Evolutionary conservation across 2,888 invertebrate genomes (phyloP).

Genomic region (Chalcis sispes): DNA sequence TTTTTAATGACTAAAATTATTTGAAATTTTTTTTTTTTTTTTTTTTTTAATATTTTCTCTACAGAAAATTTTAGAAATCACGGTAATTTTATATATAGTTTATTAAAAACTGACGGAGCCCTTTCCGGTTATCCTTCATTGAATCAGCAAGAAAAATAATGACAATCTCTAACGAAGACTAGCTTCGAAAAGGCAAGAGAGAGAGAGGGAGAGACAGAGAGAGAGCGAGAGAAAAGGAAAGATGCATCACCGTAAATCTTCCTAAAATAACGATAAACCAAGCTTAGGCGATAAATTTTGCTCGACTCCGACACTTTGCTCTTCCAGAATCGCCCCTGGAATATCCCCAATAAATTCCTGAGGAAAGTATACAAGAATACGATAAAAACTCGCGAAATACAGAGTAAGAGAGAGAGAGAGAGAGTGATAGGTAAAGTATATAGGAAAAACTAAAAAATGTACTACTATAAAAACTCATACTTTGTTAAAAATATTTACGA

Average conservation of each 20-base stretch:
- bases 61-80: no score
- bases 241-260: conserved; percentile 52
- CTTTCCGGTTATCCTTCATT: neutral
- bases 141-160: conserved; percentile 46
- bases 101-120: no score
- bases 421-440: conserved; percentile 13
- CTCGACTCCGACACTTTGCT: conserved; percentile 37
- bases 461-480: neutral
- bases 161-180: conserved; percentile 50
- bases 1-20: no score
- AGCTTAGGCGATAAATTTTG: conserved; percentile 54
- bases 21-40: no score
- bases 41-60: no score
- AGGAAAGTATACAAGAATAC: conserved; percentile 45
- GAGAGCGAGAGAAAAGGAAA: conserved; percentile 12
- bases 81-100: no score
- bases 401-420: conserved; percentile 10
- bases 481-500: no score
- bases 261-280: conserved; percentile 56
- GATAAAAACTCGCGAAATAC: conserved; percentile 36
- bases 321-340: conserved; percentile 32
- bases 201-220: conserved; percentile 3
- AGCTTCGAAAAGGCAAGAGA: neutral
- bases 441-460: neutral
- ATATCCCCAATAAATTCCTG: conserved; percentile 53